Base-by-base conservation (phyloP, 2,888 invertebrate genomes). In the Hirtodrosophila confusa region DNA sequence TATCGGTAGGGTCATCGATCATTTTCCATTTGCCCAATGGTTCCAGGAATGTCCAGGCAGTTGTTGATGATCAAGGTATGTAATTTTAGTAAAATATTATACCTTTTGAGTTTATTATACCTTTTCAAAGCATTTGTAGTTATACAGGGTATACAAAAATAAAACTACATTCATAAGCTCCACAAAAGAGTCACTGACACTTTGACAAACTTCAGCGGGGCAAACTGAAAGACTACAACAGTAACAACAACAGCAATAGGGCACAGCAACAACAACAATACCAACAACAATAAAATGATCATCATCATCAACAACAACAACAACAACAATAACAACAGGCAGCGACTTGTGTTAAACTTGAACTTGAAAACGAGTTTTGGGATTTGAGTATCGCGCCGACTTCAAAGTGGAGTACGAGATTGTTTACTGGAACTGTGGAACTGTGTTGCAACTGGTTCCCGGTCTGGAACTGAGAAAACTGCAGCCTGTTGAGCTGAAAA, bases 321-420 rank as follows among this genome's bases (percentile, higher is more conserved):
- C 33, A 53, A 41, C 24, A 50, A 29, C 24, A 45, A 23, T 31
- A 44, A 11, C 11, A 45, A 23, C 17, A 27, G 44, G 12, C 44
- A 31, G 37, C 47, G 10, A 45, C 56, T 36, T 24, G 35, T 6
- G 51, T 33, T 87, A 77, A 89, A 87, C 89, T 89, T 89, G 89
- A 89, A 90, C 89, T 89, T 89, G 89, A 88, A 89, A 89, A 88
- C 78, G 36, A 77, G 88, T 86, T 88, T 76, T 63, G 50, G 56
- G 48, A 44, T 31, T 40, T n/a, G 48, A 41, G 45, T 58, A 33
- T 43, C 33, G 41, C 41, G 58, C 37, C 57, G 64, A 49, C 56
- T 53, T 41, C 49, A 61, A 62, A 61, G 63, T 62, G 66, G 47
- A 75, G 64, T 79, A 71, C 49, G 37, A 62, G 62, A 69, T 47